Evolutionary conservation across 2,797 vertebrate species (phyloP), one percentile per base, ranked within the genome.

Genomic region (Gymnoscopelus braueri): DNA sequence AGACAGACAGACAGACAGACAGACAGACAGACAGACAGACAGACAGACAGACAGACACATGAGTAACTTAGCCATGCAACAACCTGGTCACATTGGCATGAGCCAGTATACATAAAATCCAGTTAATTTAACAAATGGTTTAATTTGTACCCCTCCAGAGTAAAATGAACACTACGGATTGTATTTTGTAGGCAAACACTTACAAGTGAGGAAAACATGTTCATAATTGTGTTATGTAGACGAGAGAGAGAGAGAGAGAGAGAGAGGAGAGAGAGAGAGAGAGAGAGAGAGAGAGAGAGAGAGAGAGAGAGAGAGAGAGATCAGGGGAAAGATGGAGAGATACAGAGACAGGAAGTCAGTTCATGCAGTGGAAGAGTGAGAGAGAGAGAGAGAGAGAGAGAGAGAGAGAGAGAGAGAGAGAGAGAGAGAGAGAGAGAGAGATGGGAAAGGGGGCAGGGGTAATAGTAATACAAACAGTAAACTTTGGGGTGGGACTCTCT

Each of bases 371-470:
- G 26, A 2, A 29, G 26, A 29, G 26, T 1, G 26, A 29, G 26
- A 29, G 26, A 29, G 26, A 29, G 52, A 67, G 69, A 59, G 68
- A 77, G 63, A 75, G 69, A 72, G 72, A 77, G 74, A 71, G 11
- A 73, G 76, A 65, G 65, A 48, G 53, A 74, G 51, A 44, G 7
- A 14, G 26, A 29, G 26, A 29, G 52, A 67, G 69, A 59, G 68
- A 77, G 63, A 75, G 69, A 72, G 72, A 77, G 74, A 71, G 11
- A 73, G 76, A 65, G 65, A 48, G 53, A 74, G 51, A 44, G 7
- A 14, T 47, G 67, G 60, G 53, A 19, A 62, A 15, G 47, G 32
- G 32, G 32, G 32, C 5, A 9, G 39, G 39, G 39, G 9, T 44
- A 44, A 44, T 7, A 44, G 9, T 44, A 44, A 44, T 7, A 44